phyloP scores from a whole-genome alignment of 2,797 vertebrate species.

The Pipistrellus pipistrellus region DNA sequence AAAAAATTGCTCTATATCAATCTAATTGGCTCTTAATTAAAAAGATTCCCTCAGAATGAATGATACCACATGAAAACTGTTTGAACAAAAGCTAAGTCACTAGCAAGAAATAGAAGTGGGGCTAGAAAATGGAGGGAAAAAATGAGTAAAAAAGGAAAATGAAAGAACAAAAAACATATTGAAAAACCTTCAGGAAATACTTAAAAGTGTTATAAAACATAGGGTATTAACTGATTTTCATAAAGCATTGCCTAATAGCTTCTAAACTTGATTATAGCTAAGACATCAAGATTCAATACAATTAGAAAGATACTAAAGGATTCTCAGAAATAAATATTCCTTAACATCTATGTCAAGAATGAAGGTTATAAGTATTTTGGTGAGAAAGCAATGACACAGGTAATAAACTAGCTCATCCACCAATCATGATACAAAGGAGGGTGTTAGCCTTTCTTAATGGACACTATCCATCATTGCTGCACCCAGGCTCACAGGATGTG shows the following conservation, averaged over 20 bases:
- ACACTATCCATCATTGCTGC: neutral
- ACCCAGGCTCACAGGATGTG: neutral
- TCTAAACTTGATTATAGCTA: neutral
- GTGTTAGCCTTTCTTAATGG: neutral
- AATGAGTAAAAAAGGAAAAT: neutral
- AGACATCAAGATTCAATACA: neutral
- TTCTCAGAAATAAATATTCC: slow-evolving; percentile 13
- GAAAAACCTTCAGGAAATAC: neutral
- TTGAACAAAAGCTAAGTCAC: neutral
- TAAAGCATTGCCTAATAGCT: neutral
- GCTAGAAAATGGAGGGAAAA: neutral
- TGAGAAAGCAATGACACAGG: neutral
- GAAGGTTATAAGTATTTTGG: neutral
- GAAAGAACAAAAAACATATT: neutral
- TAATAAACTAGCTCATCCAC: neutral
- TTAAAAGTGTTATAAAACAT: slow-evolving; percentile 1
- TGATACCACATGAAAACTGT: neutral
- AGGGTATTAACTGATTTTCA: neutral
- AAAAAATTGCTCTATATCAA: neutral
- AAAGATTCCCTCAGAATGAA: neutral
- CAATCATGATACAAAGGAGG: neutral
- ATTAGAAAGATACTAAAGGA: neutral
- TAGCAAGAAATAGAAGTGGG: neutral
- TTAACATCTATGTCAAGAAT: slow-evolving; percentile 5
- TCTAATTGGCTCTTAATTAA: neutral